Conservation (phyloP, 2,113 vertebrate species). For the Ceuthmochares aereus region DNA sequence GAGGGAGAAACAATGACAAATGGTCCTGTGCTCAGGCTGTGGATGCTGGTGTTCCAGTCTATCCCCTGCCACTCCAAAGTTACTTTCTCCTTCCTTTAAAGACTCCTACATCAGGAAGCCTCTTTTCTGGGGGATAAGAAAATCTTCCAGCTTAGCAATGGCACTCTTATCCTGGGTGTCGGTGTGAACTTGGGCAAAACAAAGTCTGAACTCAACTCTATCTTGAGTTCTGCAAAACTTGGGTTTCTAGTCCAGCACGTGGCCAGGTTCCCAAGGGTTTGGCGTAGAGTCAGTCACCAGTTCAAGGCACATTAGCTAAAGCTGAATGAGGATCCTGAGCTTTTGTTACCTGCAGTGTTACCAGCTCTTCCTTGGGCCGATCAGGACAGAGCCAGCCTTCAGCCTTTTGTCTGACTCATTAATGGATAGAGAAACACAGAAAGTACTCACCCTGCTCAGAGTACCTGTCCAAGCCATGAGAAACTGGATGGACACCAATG, state of each 20-base stretch:
- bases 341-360: neutral
- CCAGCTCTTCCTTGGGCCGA: neutral
- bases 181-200: neutral
- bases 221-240: neutral
- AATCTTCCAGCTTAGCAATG: neutral
- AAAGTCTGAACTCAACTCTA: neutral
- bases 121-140: neutral
- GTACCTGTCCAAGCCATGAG: neutral
- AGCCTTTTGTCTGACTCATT: neutral
- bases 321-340: neutral
- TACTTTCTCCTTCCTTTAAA: neutral
- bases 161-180: neutral
- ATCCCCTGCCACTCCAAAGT: neutral
- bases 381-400: neutral
- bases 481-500: neutral
- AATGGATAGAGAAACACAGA: neutral
- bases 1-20: constrained; percentile 1
- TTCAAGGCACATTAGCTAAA: neutral
- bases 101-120: neutral
- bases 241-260: neutral
- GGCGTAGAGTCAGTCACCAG: no score
- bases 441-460: no score
- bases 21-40: neutral
- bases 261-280: no score
- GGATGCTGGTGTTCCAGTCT: neutral